Base-by-base conservation (phyloP, 1,140 invertebrate species). In the Vollenhovia emeryi region DNA sequence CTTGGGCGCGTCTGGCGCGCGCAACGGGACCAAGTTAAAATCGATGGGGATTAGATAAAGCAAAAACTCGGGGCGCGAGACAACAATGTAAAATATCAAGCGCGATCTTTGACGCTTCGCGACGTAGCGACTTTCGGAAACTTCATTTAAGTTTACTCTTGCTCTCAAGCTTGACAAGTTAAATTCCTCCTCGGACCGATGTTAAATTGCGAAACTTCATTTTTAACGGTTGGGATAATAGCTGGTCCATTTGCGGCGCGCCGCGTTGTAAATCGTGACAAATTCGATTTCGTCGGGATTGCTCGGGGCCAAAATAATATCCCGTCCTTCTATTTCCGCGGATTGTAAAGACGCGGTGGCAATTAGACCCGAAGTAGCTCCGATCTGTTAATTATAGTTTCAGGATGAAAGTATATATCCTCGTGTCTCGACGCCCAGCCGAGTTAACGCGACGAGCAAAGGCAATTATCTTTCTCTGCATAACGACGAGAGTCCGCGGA, bases 41-140 rank as follows among this genome's bases (percentile, higher is more conserved):
- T 73, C 78, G 78, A 82, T 73, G n/a, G 33, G 40, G 78, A 71
- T 82, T 82, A 57, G 78, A 73, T 50, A 66, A 79, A 79, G 62
- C 50, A 33, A 24, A 71, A 33, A 71, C 62, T 52, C 18, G 18
- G 33, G 24, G 55, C 24, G 36, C 78, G 48, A 69, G 33, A 52
- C 62, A 68, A 79, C 76, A 13, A 80, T 43, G 78, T 50, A 30
- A 40, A 80, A 80, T 68, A 68, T 55, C 40, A 21, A 24, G 15
- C 18, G n/a, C 62, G 43, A 68, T 57, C 45, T 68, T 27, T 33
- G 33, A 33, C 45, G 43, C 27, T 60, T 43, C 40, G 36, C 33
- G 15, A 40, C 9, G 52, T n/a, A 43, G 57, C n/a, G n/a, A n/a
- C 45, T 55, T 69, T 11, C 36, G 62, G 50, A 69, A 71, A 80